Base-by-base conservation (phyloP, 2,888 invertebrate genomes). In the Euspilapteryx auroguttella region DNA sequence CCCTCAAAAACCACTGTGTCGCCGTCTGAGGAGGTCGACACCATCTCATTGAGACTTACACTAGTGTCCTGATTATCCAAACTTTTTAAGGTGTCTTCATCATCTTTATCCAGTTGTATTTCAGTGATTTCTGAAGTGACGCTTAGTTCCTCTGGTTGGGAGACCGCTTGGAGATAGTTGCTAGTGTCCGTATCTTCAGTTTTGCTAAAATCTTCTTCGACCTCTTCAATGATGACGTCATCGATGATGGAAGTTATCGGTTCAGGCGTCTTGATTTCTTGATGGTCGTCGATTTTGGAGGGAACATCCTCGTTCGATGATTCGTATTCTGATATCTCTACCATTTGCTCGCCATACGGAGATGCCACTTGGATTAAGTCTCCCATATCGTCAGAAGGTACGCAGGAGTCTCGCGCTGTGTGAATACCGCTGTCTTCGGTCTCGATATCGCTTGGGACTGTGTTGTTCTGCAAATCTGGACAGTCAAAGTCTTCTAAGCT, bases 391-490 rank as follows among this genome's bases (percentile, higher is more conserved):
- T 87, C 87, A 26, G 86, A 84, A 43, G 87, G 87, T 15, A 82
- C 85, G 42, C 86, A 86, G 12, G 87, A 87, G 30, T 86, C 89
- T 49, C 87, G 85, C 2, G 88, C 87, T 4, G 87, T 85, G 41
- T 89, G 89, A 35, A 87, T 86, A 2, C 87, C 87, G 36, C 86
- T 86, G 48, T 90, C 89, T 58, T 90, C 89, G 22, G 83, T 80
- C 54, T 85, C 87, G 24, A 81, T 83, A 39, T 84, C 80, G 35
- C 79, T 79, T 32, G 75, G 75, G 25, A 80, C 79, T 21, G 68
- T 69, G 34, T 68, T 71, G 36, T 69, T 71, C 37, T 83, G 75
- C 48, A 84, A 68, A 41, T 85, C 84, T n/a, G 76, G 64, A 29
- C 81, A 79, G 36, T 73, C 78, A 35, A 84, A 73, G 40, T 82